Conservation (phyloP, 2,888 invertebrate species). For the Pogonocherus hispidulus region DNA sequence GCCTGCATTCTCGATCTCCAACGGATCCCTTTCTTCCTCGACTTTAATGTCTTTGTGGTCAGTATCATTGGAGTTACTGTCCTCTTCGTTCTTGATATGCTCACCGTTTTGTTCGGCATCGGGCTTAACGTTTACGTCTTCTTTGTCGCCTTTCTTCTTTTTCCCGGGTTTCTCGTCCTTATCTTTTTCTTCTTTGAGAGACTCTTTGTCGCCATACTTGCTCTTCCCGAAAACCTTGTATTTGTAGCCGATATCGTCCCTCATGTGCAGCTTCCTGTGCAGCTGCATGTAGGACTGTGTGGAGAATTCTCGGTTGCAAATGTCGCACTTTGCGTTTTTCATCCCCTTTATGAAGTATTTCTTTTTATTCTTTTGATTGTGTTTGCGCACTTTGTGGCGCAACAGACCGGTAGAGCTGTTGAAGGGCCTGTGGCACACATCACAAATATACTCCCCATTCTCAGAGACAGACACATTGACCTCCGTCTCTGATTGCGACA, state of each 20-base stretch:
- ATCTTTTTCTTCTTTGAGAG: conserved; percentile 17
- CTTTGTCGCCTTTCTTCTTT: conserved; percentile 16
- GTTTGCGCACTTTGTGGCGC: conserved; percentile 64
- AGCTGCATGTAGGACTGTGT: conserved; percentile 65
- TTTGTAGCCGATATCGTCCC: conserved; percentile 62
- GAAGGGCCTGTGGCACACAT: conserved; percentile 60
- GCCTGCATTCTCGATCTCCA: conserved; percentile 15
- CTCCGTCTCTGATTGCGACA: conserved; percentile 44
- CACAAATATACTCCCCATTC: conserved; percentile 58
- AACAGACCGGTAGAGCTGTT: conserved; percentile 60
- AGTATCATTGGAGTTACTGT: conserved; percentile 34
- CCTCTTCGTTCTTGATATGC: conserved; percentile 30
- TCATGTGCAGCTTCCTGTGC: conserved; percentile 63
- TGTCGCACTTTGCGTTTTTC: conserved; percentile 66
- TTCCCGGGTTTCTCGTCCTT: conserved; percentile 34
- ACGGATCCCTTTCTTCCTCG: conserved; percentile 23
- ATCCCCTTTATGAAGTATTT: conserved; percentile 66
- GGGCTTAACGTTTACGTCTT: conserved; percentile 40
- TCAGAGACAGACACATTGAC: conserved; percentile 47
- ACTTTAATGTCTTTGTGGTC: conserved; percentile 28
- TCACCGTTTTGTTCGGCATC: conserved; percentile 39
- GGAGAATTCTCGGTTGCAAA: conserved; percentile 65
- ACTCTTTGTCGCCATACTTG: conserved; percentile 52
- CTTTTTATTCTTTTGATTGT: conserved; percentile 61
- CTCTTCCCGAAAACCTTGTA: conserved; percentile 62